Evolutionary conservation across 2,113 vertebrate genomes (phyloP).

Genomic region (Ploceus nigricollis): DNA sequence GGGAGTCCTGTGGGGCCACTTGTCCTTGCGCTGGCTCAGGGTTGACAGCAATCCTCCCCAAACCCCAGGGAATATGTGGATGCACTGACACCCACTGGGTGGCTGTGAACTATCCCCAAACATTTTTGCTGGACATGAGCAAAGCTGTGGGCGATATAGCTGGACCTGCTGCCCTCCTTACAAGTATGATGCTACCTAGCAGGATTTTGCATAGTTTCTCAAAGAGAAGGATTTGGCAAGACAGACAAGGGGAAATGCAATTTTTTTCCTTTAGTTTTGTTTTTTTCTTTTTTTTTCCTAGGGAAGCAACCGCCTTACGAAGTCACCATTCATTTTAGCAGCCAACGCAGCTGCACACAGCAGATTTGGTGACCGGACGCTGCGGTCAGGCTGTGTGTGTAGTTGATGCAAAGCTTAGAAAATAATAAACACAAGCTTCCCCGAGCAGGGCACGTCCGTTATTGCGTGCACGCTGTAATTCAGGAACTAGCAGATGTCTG

Average conservation of each 20-base stretch:
- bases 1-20: not conserved
- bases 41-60: not conserved
- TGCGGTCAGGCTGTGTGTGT: not conserved
- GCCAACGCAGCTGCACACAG: not conserved
- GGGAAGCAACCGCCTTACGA: not conserved
- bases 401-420: constrained; percentile 58
- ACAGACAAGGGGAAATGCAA: constrained; percentile 23
- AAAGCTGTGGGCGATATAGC: accelerated
- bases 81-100: accelerated
- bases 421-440: constrained; percentile 29
- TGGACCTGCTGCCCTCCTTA: not conserved
- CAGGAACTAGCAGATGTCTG: constrained; percentile 82
- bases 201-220: not conserved
- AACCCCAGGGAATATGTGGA: not conserved
- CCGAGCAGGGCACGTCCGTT: not conserved
- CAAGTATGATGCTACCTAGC: not conserved
- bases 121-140: accelerated
- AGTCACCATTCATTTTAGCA: constrained; percentile 16
- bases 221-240: not conserved
- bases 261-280: not conserved
- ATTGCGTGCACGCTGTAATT: not conserved
- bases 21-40: not conserved
- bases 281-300: not conserved
- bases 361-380: constrained; percentile 12
- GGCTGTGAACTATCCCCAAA: not conserved